phyloP scores from a whole-genome alignment of 2,113 vertebrate genomes.

The Pristiophorus japonicus region DNA sequence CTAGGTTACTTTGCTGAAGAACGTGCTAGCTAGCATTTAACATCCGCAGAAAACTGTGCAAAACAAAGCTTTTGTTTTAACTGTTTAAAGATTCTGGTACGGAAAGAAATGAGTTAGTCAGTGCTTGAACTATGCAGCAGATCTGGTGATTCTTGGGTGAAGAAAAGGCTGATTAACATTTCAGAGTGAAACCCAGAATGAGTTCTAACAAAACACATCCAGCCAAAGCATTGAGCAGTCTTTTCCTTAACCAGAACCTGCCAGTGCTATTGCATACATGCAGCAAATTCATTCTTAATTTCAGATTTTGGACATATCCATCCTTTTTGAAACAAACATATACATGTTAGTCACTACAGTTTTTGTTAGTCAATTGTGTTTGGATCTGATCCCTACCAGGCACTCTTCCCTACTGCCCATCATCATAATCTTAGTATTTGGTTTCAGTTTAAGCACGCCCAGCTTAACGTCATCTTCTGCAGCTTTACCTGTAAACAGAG shows the following conservation, averaged over 20 bases:
- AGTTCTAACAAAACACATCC: not conserved
- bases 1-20: not conserved
- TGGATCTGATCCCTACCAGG: constrained; percentile 63
- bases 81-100: not conserved
- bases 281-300: not conserved
- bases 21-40: not conserved
- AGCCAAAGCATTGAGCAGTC: not conserved
- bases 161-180: not conserved
- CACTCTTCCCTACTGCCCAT: constrained; percentile 98
- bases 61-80: not conserved
- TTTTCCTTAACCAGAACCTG: not conserved
- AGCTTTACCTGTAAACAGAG: constrained; percentile 69
- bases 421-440: constrained; percentile 99
- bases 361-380: not conserved
- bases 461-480: constrained; percentile 93
- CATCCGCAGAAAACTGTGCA: not conserved
- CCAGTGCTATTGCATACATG: not conserved
- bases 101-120: not conserved
- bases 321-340: not conserved
- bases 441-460: constrained; percentile 90
- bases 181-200: not conserved
- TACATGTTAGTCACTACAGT: not conserved
- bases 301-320: not conserved
- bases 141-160: not conserved
- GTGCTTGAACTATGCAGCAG: not conserved